A percentile compares a stretch with the other conserved stretches of the same genome.
These are phyloP conservation scores for Oscheius onirici DNA, from an alignment of 2,888 invertebrate species.

Conservation along the genomic window DNA sequence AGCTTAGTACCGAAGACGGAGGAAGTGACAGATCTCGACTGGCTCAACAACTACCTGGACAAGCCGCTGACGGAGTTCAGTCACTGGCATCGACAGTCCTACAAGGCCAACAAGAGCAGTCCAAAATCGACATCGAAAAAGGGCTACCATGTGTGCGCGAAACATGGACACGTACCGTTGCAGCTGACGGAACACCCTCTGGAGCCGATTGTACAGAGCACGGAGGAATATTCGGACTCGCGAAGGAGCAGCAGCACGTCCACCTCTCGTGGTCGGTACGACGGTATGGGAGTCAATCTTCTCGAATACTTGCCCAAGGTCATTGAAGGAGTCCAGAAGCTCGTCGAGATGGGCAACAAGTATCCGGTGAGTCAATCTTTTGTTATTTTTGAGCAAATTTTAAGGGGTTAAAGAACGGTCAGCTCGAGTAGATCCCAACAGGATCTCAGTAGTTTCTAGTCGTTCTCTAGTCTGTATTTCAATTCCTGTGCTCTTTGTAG, in stretches of 20 bases:
- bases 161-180: slow-evolving; percentile 9
- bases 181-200: not conserved
- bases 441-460: too few species aligned
- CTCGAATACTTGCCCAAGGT: slow-evolving; percentile 2
- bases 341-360: slow-evolving; percentile 11
- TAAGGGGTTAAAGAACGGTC: not conserved
- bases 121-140: not conserved
- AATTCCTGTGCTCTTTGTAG: too few species aligned
- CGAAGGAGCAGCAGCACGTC: not conserved
- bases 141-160: slow-evolving; percentile 5
- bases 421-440: too few species aligned
- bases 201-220: not conserved
- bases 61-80: not conserved
- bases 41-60: slow-evolving; percentile 15
- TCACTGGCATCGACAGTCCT: slow-evolving; percentile 15
- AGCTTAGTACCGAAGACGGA: not conserved
- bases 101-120: slow-evolving; percentile 15
- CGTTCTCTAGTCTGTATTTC: too few species aligned
- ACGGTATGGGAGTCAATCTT: slow-evolving; percentile 5
- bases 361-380: slow-evolving; percentile 6
- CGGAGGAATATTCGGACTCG: not conserved
- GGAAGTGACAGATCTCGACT: not conserved
- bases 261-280: not conserved
- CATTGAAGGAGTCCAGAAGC: not conserved
- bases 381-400: not conserved